Evolutionary conservation across 2,113 vertebrate genomes (phyloP).

Genomic region (Herpetotheres cachinnans): DNA sequence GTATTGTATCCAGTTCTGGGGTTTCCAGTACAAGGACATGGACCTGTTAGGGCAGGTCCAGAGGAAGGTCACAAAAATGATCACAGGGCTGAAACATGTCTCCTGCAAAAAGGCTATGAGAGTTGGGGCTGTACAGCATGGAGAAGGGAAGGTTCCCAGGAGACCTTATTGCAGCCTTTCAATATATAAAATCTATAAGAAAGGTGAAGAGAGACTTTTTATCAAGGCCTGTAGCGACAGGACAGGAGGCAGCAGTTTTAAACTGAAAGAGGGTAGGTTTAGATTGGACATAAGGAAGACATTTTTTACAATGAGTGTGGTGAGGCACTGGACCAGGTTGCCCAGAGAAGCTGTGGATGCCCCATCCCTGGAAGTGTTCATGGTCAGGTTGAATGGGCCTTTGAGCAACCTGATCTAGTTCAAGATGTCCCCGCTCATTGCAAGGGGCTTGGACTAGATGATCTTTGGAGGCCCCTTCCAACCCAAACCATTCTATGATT

Average conservation of each 20-base stretch:
- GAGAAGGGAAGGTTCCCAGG: rapidly evolving
- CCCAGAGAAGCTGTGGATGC: not conserved
- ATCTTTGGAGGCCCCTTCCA: not conserved
- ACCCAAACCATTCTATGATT: not conserved
- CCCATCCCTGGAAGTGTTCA: not conserved
- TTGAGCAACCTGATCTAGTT: not conserved
- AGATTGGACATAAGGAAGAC: not conserved
- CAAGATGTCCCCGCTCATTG: not conserved
- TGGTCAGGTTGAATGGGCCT: not conserved
- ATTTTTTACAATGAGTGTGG: rapidly evolving
- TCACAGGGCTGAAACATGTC: not conserved
- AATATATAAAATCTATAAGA: not conserved
- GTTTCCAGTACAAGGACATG: not conserved
- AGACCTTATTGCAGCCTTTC: not conserved
- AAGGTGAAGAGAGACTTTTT: not conserved
- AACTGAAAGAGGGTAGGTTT: not conserved
- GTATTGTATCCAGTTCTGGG: not conserved
- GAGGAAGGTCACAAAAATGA: not conserved
- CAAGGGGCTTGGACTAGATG: not conserved
- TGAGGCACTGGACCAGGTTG: not conserved
- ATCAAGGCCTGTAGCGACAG: not conserved
- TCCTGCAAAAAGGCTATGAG: not conserved
- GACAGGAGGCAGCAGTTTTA: not conserved
- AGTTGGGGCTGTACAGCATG: not conserved
- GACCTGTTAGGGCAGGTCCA: not conserved